phyloP scores from a whole-genome alignment of 2,797 vertebrate genomes.

The Gadopsis marmoratus region DNA sequence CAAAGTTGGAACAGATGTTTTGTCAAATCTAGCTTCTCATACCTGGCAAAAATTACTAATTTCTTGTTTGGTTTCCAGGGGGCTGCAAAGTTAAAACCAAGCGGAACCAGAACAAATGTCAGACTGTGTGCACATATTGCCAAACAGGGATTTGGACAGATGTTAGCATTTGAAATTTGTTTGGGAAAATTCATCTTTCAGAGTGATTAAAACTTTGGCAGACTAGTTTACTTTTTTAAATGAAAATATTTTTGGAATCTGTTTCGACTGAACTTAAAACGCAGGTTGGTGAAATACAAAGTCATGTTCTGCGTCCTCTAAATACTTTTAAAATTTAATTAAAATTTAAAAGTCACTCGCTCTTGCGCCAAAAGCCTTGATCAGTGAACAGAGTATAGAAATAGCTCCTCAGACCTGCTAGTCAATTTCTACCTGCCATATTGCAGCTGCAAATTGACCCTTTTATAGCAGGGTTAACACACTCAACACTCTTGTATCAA shows the following conservation, averaged over 20 bases:
- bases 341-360: background rate
- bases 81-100: slow-evolving; percentile 73
- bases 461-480: background rate
- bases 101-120: slow-evolving; percentile 78
- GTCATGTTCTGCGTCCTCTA: background rate
- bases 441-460: background rate
- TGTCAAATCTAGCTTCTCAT: slow-evolving; percentile 53
- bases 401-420: background rate
- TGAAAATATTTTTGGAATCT: slow-evolving; percentile 19
- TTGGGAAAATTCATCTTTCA: slow-evolving; percentile 46
- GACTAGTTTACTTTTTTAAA: slow-evolving; percentile 47
- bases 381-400: background rate
- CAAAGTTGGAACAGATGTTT: slow-evolving; percentile 72
- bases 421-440: background rate
- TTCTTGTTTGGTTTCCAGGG: slow-evolving; percentile 76
- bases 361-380: slow-evolving; percentile 4
- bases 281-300: background rate
- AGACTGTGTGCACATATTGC: slow-evolving; percentile 61
- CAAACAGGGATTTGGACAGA: slow-evolving; percentile 75
- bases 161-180: slow-evolving; percentile 69
- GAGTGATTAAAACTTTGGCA: slow-evolving; percentile 52
- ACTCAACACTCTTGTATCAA: background rate
- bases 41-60: slow-evolving; percentile 71
- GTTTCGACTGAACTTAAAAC: slow-evolving; percentile 6
- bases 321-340: background rate